These are phyloP conservation scores for Anadara kagoshimensis DNA, from an alignment of 1,140 invertebrate species.

Conservation along the genomic window DNA sequence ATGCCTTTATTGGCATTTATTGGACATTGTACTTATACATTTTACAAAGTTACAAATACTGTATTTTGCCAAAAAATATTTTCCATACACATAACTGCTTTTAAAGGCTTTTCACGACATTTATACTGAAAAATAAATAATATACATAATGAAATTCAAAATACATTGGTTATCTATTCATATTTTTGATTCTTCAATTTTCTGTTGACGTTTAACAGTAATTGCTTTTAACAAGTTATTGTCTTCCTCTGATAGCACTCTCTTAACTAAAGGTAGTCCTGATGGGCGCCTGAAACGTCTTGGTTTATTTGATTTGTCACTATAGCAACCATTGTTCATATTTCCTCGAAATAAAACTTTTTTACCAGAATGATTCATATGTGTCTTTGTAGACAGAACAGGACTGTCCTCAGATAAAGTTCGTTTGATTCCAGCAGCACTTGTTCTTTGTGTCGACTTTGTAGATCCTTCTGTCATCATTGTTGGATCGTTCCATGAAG, in stretches of 20 bases:
- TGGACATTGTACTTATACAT: too few relatives aligned
- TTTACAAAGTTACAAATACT: too few relatives aligned
- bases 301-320: neutral
- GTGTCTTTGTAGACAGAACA: too few relatives aligned
- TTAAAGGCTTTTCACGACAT: too few relatives aligned
- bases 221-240: conserved; percentile 32
- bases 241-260: conserved; percentile 39
- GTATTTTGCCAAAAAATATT: too few relatives aligned
- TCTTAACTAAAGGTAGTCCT: conserved; percentile 38
- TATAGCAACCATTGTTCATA: conserved; percentile 6
- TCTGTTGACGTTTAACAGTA: neutral
- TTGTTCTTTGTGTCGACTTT: neutral
- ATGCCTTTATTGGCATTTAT: too few relatives aligned
- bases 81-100: too few relatives aligned
- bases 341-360: too few relatives aligned
- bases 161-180: too few relatives aligned
- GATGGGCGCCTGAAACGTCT: conserved; percentile 35
- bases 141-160: too few relatives aligned
- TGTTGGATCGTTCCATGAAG: conserved; percentile 21
- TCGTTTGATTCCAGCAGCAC: neutral
- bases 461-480: conserved; percentile 26
- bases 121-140: too few relatives aligned
- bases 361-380: neutral
- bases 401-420: conserved; percentile 6
- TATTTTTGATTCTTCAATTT: too few relatives aligned